Evolutionary conservation across 2,113 vertebrate genomes (phyloP).

Genomic region (Okapia johnstoni): DNA sequence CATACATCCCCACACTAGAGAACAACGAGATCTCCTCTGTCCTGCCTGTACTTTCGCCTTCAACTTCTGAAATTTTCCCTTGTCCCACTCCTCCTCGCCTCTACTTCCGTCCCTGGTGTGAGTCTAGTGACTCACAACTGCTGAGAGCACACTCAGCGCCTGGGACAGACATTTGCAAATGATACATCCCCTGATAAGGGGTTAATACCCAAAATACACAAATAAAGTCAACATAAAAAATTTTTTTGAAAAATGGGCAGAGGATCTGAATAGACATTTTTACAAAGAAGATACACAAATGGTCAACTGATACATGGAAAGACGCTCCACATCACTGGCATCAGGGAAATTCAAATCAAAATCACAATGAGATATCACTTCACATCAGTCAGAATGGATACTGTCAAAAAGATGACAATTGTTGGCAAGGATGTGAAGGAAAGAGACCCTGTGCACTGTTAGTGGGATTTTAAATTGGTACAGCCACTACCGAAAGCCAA

Average conservation of each 20-base stretch:
- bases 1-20: not conserved
- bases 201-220: not conserved
- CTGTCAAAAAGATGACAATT: not conserved
- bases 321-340: not conserved
- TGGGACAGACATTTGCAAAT: not conserved
- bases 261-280: not conserved
- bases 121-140: not conserved
- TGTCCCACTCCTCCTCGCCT: not conserved
- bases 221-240: not conserved
- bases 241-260: not conserved
- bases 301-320: not conserved
- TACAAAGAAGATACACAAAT: not conserved
- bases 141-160: not conserved
- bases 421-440: not conserved
- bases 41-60: not conserved
- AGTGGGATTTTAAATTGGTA: not conserved
- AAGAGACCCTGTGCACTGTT: not conserved
- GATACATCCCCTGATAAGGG: not conserved
- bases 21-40: slow-evolving; percentile 38
- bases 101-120: not conserved
- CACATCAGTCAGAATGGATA: not conserved
- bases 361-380: not conserved
- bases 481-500: not conserved
- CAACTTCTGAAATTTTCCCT: not conserved
- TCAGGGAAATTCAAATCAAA: not conserved